Conservation (phyloP, 2,888 invertebrate species). For the Leptopilina drosophilae region DNA sequence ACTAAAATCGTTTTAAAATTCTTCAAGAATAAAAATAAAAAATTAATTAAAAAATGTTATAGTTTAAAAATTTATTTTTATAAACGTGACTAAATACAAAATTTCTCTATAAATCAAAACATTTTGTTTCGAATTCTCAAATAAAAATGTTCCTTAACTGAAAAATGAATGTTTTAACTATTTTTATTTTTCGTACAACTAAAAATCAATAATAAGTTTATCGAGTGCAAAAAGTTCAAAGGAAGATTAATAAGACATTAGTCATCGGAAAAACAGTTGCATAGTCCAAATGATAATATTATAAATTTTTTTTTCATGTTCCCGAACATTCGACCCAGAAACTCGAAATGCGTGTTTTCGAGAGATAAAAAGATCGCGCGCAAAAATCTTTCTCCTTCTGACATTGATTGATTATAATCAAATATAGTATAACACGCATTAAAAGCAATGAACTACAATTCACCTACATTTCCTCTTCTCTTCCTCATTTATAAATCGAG, state of each 20-base stretch:
- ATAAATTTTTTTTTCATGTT: slow-evolving; percentile 46
- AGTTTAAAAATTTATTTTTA: no score
- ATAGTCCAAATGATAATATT: slow-evolving; percentile 58
- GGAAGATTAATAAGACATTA: slow-evolving; percentile 53
- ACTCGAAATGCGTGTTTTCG: slow-evolving; percentile 38
- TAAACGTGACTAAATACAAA: no score
- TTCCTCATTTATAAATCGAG: slow-evolving; percentile 15
- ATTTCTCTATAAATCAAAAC: no score
- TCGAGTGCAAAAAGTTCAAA: slow-evolving; percentile 39
- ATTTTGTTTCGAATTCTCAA: neutral
- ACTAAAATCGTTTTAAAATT: no score
- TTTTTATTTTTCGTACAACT: slow-evolving; percentile 32
- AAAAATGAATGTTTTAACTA: slow-evolving; percentile 9
- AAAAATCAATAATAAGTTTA: slow-evolving; percentile 23
- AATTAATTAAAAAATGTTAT: no score
- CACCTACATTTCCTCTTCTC: slow-evolving; percentile 16
- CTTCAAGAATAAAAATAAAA: no score
- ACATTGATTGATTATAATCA: slow-evolving; percentile 36
- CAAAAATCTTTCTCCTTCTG: slow-evolving; percentile 30
- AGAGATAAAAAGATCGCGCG: slow-evolving; percentile 30
- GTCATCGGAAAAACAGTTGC: slow-evolving; percentile 57
- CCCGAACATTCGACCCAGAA: slow-evolving; percentile 46
- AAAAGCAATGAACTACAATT: neutral
- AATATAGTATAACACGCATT: neutral
- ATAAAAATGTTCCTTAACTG: neutral